Evolutionary conservation across 1,140 invertebrate genomes (phyloP), one percentile per base, ranked within the genome.

Genomic region (Uloborus diversus): DNA sequence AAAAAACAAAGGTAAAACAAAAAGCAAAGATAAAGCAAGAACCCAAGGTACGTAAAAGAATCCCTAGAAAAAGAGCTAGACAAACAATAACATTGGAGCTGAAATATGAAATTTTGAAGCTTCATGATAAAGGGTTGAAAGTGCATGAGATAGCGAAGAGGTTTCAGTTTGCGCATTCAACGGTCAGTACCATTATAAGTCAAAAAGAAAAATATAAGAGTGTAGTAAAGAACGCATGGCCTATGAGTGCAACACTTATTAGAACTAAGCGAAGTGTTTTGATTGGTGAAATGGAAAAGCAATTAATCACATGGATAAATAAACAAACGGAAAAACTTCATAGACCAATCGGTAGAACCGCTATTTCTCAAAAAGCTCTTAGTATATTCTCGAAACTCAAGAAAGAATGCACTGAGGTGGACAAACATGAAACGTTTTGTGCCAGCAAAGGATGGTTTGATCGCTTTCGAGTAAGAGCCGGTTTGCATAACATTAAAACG

Each of bases 391-490:
- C 14, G 9, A 25, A 11, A 23, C 23, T 57, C 9, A 57, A 57
- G 53, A 25, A 57, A 11, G 14, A 57, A 23, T 23, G 23, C 11
- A 23, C 14, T 23, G 53, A 57, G 25, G 11, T 23, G 14, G 13
- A 13, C 13, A 23, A 57, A 57, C 14, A 23, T 23, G 53, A 57
- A 23, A 57, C 53, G 13, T 86, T 85, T 80, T 30, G 64, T 35
- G 84, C 85, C 9, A 86, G 84, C 82, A 79, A 83, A 70, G 84
- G 86, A 64, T 87, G 85, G 85, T 87, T 86, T 82, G 75, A 84
- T 20, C 82, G 83, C 27, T 88, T 87, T 81, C 85, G 85, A 81
- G 81, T 83, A 23, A 81, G 84, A 69, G 79, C 76, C 71, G 82
- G 82, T 76, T 69, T 86, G 37, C 82, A 86, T 82, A 85, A 84